Base-by-base conservation (phyloP, 2,113 vertebrate species). In the Telmatochromis sp. region DNA sequence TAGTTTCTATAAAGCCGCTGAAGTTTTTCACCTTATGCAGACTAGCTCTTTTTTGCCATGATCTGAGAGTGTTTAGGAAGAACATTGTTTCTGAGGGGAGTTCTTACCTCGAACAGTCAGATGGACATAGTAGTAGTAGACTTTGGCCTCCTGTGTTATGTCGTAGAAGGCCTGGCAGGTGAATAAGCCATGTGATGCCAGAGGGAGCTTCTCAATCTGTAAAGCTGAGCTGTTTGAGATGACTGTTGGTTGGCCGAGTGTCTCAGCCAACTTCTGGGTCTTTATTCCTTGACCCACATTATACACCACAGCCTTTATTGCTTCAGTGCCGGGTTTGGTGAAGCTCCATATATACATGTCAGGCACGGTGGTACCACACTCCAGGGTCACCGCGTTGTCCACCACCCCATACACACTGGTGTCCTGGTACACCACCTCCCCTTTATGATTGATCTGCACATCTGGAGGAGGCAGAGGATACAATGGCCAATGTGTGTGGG, bases 311-410 rank as follows among this genome's bases (percentile, higher is more conserved):
- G 97, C 96, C 86, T 88, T 75, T 33, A 96, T 96, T 2, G 81
- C 90, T 26, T 96, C 91, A 0, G 96, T 96, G 9, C 97, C 97
- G 2, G 94, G 94, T 2, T 96, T 93, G 3, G 95, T 96, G 92
- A 98, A 98, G 85, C 97, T 97, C 98, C 98, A 98, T 87, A 97
- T 95, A 92, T 98, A 98, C 23, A 98, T 93, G 37, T 96, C 96
- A 0, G 94, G 88, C 1, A 95, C 71, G 0, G 86, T 87, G 0
- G 79, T 1, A 5, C 97, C 97, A 0, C 98, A 98, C 78, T 96
- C 92, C 86, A 98, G 94, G 80, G 97, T 96, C 89, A 97, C 97
- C 0, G 96, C 96, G 21, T 84, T 94, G 6, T 94, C 96, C 37
- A 96, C 93, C 5, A 98, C 96, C 3, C 97, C 98, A 42, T 96